Base-by-base conservation (phyloP, 2,888 invertebrate species). In the Cephus spinipes region DNA sequence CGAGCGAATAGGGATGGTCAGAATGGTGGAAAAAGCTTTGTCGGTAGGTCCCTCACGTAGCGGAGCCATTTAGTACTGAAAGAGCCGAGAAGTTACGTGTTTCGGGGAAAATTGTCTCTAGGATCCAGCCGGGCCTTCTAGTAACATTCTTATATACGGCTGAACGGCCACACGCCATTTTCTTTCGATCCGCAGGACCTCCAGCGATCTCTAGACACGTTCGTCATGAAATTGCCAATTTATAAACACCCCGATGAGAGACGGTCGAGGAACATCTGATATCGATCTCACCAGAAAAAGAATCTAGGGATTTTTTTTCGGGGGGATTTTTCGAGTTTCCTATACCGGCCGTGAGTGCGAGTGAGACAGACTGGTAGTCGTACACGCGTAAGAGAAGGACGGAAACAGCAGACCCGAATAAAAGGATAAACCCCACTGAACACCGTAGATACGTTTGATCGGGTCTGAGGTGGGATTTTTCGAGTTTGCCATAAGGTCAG, bases 41-140 rank as follows among this genome's bases (percentile, higher is more conserved):
- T 83, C 81, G 78, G 85, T 83, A 85, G 79, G 81, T 82, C 80
- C 79, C 83, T 85, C 85, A 85, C 86, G 85, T 85, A 73, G 81
- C 81, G 74, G 76, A 84, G 81, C 85, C 84, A 85, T 85, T 86
- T 82, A 83, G 82, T 83, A 80, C 84, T 77, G 79, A 82, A 82
- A 83, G 55, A 79, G 80, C 81, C 82, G 78, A 79, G 81, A 79
- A 85, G 79, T 82, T 82, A 81, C 80, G 81, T 79, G 81, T 81
- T 81, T 76, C 78, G 74, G 69, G 78, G 80, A 79, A 81, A 86
- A 85, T 83, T 81, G 79, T 79, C 83, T 81, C 81, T 80, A 78
- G 77, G 31, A 12, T 32, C 40, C 9, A 55, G 55, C 23, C 23
- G 55, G 55, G 2, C 2, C 55, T 55, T 55, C 55, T 23, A 23